Evolutionary conservation across 2,113 vertebrate species (phyloP), one percentile per base, ranked within the genome.

Genomic region (Mus pahari): DNA sequence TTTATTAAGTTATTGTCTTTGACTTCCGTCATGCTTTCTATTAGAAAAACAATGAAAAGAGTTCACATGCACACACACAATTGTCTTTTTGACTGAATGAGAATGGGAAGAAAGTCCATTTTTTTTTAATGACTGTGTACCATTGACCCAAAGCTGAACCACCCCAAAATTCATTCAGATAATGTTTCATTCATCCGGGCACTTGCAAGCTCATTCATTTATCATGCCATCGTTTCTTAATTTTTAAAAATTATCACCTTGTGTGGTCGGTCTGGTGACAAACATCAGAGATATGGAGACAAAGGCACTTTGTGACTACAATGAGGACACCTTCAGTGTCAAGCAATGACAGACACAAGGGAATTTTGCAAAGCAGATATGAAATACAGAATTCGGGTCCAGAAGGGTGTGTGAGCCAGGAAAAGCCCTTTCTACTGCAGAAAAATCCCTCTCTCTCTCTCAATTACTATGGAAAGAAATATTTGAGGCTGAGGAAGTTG

Each of bases 1-100:
- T n/a, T n/a, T n/a, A n/a, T n/a, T n/a, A n/a, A n/a, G n/a, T n/a
- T n/a, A n/a, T n/a, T n/a, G n/a, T n/a, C n/a, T n/a, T n/a, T 97
- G 93, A 91, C 70, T 95, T 98, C 82, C 78, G 93, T 97, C 90
- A 53, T 75, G 90, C 70, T 95, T 97, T 87, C 53, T 90, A 31
- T 95, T 91, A 77, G 73, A 92, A 92, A 94, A 96, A 95, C 60
- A 91, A 73, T 28, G 53, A 31, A 88, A 95, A 97, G 58, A 83
- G 86, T 96, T 97, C 82, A 94, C 91, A 68, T 48, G 48, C 48
- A 94, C 10, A 64, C 62, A 64, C 8, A 87, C 94, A 89, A 31
- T 39, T n/a, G 11, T 83, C 83, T 60, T 78, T 73, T 90, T 95
- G 74, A n/a, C 79, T 95, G 89, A 94, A 74, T 91, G 79, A 94